These are phyloP conservation scores for Octodon degus DNA, from an alignment of 2,113 vertebrate genomes.

Conservation along the genomic window DNA sequence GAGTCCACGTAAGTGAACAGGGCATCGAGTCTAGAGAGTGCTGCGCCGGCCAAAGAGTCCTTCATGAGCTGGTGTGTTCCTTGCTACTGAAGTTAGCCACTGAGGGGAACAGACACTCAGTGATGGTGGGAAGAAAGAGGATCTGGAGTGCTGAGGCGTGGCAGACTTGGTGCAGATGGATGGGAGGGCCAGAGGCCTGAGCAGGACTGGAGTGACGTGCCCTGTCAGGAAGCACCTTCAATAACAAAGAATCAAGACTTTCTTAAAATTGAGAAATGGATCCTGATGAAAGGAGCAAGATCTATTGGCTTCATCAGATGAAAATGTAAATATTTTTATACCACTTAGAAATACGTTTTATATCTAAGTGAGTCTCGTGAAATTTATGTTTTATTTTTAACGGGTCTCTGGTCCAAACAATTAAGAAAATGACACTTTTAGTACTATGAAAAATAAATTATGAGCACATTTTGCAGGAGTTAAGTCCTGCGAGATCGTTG, in stretches of 20 bases:
- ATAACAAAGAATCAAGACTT: background rate
- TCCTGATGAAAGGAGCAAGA: background rate
- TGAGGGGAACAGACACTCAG: background rate
- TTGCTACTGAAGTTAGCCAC: background rate
- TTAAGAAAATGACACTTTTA: background rate
- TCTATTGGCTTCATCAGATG: slow-evolving; percentile 6
- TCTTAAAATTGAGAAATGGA: background rate
- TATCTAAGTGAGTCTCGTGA: background rate
- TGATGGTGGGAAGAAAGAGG: background rate
- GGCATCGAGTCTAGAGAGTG: background rate
- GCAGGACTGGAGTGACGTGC: background rate
- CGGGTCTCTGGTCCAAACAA: background rate
- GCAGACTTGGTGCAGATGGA: background rate
- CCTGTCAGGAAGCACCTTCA: background rate
- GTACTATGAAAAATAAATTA: slow-evolving; percentile 62
- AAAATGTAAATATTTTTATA: slow-evolving; percentile 9
- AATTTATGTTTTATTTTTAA: slow-evolving; percentile 48
- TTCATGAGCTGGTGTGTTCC: background rate
- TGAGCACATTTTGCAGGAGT: slow-evolving; percentile 54
- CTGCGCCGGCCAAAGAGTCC: background rate
- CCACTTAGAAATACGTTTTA: background rate
- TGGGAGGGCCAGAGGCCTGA: background rate
- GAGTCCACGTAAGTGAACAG: background rate
- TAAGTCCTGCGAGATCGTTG: slow-evolving; percentile 12
- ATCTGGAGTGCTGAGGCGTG: background rate